Percentiles rank a stretch among this genome's conserved stretches.
Conservation (phyloP, 2,113 vertebrate species). For the Narcine bancroftii region DNA sequence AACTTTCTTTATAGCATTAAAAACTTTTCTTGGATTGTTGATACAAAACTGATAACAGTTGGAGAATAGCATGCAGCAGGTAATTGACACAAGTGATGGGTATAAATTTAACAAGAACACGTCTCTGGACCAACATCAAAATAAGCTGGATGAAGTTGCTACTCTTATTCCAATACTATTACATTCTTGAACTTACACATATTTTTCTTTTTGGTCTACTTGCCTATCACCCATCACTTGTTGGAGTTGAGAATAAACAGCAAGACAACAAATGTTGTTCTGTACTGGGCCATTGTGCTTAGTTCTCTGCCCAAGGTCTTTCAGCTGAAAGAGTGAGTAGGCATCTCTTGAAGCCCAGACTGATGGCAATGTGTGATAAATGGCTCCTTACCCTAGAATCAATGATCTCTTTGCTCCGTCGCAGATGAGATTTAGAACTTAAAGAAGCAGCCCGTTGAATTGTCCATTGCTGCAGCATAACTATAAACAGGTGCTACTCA, state of each 20-base stretch:
- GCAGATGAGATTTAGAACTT: not conserved
- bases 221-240: not conserved
- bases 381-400: not conserved
- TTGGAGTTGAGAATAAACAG: not conserved
- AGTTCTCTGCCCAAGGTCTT: not conserved
- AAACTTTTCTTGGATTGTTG: not conserved
- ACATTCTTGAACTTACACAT: not conserved
- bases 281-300: not conserved
- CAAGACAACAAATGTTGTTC: not conserved
- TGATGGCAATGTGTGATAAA: not conserved
- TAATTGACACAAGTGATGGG: not conserved
- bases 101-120: not conserved
- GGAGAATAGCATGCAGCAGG: not conserved
- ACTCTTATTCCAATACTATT: not conserved
- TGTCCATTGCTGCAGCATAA: not conserved
- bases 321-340: not conserved
- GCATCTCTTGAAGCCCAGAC: not conserved
- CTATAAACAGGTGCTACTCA: not conserved
- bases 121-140: not conserved
- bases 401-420: not conserved
- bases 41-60: too few species aligned
- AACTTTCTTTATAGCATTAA: not conserved
- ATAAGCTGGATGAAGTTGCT: not conserved
- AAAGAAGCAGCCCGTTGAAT: not conserved
- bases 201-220: not conserved